Base-by-base conservation (phyloP, 37 sponge, comb jelly and placozoan species). In the Lycopodina hypogea region DNA sequence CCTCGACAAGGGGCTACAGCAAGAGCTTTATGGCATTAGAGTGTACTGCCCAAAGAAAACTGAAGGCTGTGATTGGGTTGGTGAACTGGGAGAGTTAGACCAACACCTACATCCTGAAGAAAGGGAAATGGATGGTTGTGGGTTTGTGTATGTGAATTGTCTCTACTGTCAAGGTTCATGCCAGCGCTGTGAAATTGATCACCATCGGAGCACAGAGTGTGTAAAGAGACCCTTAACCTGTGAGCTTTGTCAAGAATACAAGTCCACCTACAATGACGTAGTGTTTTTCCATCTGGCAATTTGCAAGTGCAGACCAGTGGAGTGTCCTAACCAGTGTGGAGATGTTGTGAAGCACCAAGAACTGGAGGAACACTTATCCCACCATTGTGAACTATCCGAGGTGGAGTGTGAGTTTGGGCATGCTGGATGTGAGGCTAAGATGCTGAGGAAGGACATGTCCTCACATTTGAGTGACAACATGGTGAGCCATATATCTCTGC, bases 221-320 rank as follows among this genome's bases (percentile, higher is more conserved):
- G 19, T 34, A 62, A 38, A 42, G 30, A 32, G 67, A 42, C 77
- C 77, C 22, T 77, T 63, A 19, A 60, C 41, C 64, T 77, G 77
- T 77, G 77, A 77, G 21, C 23, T 34, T 14, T 77, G 77, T 57
- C 39, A 77, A 14, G 30, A 39, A 38, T 77, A 63, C 53, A 62
- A 56, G 63, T 60, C 77, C 19, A 42, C 45, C 18, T 77, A 63
- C 58, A 61, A 77, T 63, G 77, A 77, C 39, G 77, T 77, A n/a
- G 40, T 38, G 23, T 33, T 32, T 15, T 62, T 40, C 64, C 77
- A 77, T 57, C 36, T n/a, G 24, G 28, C 77, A 62, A 19, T 42
- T 35, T 77, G 77, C 64, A 23, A 37, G 40, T 52, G 53, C 28
- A 30, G 56, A 57, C 77, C 64, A 35, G 64, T 77, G 34, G 63